Evolutionary conservation across 2,113 vertebrate species (phyloP).

Genomic region (Lophochroa leadbeateri): DNA sequence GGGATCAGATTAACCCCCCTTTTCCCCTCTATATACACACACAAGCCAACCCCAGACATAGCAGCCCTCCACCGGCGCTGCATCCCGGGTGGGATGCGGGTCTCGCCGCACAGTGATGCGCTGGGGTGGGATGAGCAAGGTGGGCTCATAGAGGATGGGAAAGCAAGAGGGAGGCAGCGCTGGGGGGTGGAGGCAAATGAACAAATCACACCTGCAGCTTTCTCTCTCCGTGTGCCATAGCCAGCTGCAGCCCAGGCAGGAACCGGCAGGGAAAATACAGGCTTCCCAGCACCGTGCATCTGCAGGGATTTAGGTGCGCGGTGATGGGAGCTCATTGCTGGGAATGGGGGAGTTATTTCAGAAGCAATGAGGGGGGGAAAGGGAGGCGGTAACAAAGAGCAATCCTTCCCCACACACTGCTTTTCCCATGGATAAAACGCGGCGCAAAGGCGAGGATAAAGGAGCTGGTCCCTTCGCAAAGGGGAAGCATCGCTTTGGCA

Average conservation of each 20-base stretch:
- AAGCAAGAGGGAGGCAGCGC: neutral
- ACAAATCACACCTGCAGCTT: slow-evolving; percentile 65
- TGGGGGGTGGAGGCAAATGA: slow-evolving; percentile 5
- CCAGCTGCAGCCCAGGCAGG: slow-evolving; percentile 27
- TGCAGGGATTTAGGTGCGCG: too few relatives aligned
- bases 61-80: neutral
- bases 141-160: neutral
- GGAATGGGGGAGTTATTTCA: too few relatives aligned
- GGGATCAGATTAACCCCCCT: neutral
- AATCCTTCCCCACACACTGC: neutral
- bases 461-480: neutral
- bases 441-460: neutral
- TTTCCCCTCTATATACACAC: neutral
- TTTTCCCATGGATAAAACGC: neutral
- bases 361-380: neutral
- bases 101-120: neutral
- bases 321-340: too few relatives aligned
- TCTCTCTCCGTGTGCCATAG: neutral
- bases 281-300: too few relatives aligned
- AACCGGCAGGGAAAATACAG: too few relatives aligned
- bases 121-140: slow-evolving; percentile 16
- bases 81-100: slow-evolving; percentile 7
- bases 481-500: neutral
- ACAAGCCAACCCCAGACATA: slow-evolving; percentile 1
- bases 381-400: neutral